Percentiles rank a stretch among this genome's conserved stretches.
Conservation (phyloP, 2,113 vertebrate genomes). For the Myrmophylax atrothorax region DNA sequence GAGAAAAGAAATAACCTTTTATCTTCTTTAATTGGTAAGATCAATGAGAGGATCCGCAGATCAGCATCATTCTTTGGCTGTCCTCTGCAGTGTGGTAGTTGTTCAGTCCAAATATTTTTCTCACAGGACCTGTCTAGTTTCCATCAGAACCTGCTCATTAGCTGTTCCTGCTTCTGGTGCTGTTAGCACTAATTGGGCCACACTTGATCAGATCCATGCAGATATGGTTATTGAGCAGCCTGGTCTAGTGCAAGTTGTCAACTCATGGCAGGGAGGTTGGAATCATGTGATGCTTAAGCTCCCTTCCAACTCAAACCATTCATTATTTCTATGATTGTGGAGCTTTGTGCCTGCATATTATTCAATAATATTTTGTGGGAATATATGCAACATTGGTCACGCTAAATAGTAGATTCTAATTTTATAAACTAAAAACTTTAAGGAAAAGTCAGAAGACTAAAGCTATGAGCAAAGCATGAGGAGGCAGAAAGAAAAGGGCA, state of each 20-base stretch:
- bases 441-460: not conserved
- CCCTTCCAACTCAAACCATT: not conserved
- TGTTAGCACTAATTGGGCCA: not conserved
- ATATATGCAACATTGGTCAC: no score
- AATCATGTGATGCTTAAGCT: not conserved
- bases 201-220: not conserved
- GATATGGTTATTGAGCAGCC: not conserved
- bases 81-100: not conserved
- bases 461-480: not conserved
- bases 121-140: not conserved
- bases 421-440: not conserved
- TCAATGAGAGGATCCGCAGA: not conserved
- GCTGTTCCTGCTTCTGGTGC: not conserved
- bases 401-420: accelerated
- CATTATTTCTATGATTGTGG: not conserved
- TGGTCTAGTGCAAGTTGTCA: not conserved
- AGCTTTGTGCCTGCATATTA: not conserved
- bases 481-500: not conserved
- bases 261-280: not conserved
- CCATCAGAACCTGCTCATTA: not conserved
- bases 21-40: not conserved
- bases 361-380: not conserved
- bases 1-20: not conserved
- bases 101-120: not conserved
- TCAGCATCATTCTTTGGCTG: not conserved